These are phyloP conservation scores for Parazoanthus swiftii DNA, from an alignment of 92 coral and sea anemone species.

Conservation along the genomic window DNA sequence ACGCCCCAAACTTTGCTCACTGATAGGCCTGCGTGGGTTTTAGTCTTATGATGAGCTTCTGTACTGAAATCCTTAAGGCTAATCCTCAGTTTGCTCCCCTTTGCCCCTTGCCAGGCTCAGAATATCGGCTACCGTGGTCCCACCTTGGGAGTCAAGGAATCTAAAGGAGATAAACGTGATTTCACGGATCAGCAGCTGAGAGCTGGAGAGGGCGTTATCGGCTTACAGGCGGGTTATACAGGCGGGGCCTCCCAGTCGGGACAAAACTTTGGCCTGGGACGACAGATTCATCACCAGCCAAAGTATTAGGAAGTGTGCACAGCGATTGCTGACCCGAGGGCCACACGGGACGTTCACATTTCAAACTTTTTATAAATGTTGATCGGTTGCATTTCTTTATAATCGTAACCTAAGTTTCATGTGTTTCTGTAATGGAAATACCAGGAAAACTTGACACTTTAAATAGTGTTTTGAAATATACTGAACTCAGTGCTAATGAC, in stretches of 20 bases:
- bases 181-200: constrained; percentile 21
- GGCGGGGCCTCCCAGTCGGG: constrained; percentile 38
- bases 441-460: not conserved
- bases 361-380: too few relatives aligned
- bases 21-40: too few relatives aligned
- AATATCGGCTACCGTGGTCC: constrained; percentile 19
- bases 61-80: too few relatives aligned
- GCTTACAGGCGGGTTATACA: constrained; percentile 18
- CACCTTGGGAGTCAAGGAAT: constrained; percentile 24
- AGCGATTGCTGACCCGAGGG: not conserved
- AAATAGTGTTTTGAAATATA: too few relatives aligned
- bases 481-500: not conserved
- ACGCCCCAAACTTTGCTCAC: too few relatives aligned
- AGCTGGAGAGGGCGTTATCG: constrained; percentile 25
- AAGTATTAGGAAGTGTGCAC: not conserved
- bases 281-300: constrained; percentile 32
- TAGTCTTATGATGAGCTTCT: too few relatives aligned
- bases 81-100: too few relatives aligned
- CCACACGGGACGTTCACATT: not conserved
- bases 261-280: constrained; percentile 32
- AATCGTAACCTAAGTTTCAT: not conserved
- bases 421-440: not conserved
- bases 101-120: constrained; percentile 14
- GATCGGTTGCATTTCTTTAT: not conserved
- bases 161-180: constrained; percentile 2